A percentile compares a stretch with the other conserved stretches of the same genome.
phyloP scores from a whole-genome alignment of 2,888 invertebrate genomes.

The Melanchra persicariae region DNA sequence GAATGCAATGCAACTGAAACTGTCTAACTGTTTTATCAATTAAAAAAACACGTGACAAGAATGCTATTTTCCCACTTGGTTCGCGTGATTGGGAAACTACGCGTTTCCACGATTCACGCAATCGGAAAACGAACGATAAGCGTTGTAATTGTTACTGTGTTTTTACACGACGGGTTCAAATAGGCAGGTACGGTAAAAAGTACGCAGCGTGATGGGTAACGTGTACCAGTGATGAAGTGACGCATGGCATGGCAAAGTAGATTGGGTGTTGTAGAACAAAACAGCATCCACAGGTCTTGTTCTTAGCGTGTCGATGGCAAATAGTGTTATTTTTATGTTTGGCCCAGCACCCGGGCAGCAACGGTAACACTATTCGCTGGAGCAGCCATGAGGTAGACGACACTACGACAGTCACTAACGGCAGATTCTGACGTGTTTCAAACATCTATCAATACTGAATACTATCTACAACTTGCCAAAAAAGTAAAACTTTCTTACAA shows the following conservation, averaged over 20 bases:
- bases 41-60: constrained; percentile 17
- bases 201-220: neutral
- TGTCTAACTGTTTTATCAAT: neutral
- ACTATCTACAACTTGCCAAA: constrained; percentile 20
- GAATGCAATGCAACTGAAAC: neutral
- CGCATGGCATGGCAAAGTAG: too few relatives aligned
- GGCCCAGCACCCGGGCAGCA: too few relatives aligned
- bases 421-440: neutral
- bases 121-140: constrained; percentile 33
- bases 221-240: neutral
- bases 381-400: too few relatives aligned
- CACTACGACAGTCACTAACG: neutral
- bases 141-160: constrained; percentile 26
- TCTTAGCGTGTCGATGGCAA: too few relatives aligned
- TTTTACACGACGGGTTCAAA: constrained; percentile 11
- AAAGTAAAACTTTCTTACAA: constrained; percentile 61
- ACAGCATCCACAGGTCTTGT: too few relatives aligned
- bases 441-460: neutral
- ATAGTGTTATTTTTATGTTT: too few relatives aligned
- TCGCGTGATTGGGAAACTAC: constrained; percentile 53
- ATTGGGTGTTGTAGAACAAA: too few relatives aligned
- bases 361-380: neutral
- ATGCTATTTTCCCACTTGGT: constrained; percentile 26
- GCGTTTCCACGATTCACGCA: constrained; percentile 48
- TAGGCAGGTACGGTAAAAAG: neutral